These are phyloP conservation scores for Psittacula cyanocephala DNA, from an alignment of 2,113 vertebrate species.

Conservation along the genomic window DNA sequence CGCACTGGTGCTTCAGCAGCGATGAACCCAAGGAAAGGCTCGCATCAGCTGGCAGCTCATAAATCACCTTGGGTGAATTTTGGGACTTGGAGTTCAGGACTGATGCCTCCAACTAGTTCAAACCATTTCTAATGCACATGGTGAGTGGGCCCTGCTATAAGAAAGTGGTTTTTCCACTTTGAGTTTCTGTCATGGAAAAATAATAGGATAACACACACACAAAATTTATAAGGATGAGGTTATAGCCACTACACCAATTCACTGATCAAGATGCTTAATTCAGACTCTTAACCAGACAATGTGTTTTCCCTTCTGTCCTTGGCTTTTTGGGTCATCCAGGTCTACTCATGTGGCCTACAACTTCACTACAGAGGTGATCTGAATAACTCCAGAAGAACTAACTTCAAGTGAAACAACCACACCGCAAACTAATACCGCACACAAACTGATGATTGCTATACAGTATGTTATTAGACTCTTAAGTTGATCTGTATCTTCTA, in stretches of 20 bases:
- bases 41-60: not conserved
- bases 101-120: not conserved
- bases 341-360: not conserved
- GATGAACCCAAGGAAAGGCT: not conserved
- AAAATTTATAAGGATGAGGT: not conserved
- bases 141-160: not conserved
- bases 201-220: not conserved
- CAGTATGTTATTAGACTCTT: not conserved
- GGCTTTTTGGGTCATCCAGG: not conserved
- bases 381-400: not conserved
- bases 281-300: not conserved
- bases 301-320: not conserved
- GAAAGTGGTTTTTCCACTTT: not conserved
- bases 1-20: rapidly evolving
- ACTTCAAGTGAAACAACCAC: not conserved
- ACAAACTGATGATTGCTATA: not conserved
- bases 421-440: not conserved
- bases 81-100: not conserved
- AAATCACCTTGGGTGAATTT: not conserved
- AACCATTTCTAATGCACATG: not conserved
- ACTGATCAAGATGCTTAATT: not conserved
- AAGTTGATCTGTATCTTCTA: not conserved
- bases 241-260: rapidly evolving
- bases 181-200: not conserved
- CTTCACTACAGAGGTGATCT: not conserved